Conservation (phyloP, 2,113 vertebrate genomes). For the western clawed frog (Xenopus tropicalis) region DNA sequence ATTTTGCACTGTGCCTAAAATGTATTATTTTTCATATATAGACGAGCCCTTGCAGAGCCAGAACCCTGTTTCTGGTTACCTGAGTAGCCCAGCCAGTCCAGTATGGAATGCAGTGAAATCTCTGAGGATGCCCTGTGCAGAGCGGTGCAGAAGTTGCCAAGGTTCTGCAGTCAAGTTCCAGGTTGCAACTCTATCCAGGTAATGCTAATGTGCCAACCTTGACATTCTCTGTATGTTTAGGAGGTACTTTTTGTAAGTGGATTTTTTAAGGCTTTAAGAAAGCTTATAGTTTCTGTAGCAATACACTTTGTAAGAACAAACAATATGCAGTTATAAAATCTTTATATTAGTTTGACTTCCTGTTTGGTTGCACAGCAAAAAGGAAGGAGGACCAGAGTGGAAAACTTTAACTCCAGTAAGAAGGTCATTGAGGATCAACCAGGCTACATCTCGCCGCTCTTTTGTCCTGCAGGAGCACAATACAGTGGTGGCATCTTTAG, state of each 20-base stretch:
- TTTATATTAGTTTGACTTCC: too few relatives aligned
- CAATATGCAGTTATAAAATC: too few relatives aligned
- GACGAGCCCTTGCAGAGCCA: slow-evolving; percentile 18
- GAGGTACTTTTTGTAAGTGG: too few relatives aligned
- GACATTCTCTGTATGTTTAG: too few relatives aligned
- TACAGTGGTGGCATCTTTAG: slow-evolving; percentile 60
- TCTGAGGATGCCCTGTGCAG: neutral
- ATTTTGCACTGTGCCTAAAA: neutral
- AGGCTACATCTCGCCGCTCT: slow-evolving; percentile 33
- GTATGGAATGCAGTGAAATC: neutral
- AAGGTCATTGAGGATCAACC: slow-evolving; percentile 57
- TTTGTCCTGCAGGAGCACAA: slow-evolving; percentile 62
- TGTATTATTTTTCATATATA: neutral
- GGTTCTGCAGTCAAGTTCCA: slow-evolving; percentile 55
- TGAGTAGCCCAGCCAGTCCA: fast-evolving
- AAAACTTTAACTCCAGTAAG: slow-evolving; percentile 64
- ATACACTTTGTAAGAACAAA: too few relatives aligned
- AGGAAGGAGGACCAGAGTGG: slow-evolving; percentile 34
- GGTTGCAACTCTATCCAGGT: slow-evolving; percentile 53
- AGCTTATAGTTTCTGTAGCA: too few relatives aligned
- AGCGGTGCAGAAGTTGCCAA: neutral
- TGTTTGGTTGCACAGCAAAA: slow-evolving; percentile 35
- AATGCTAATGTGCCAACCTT: slow-evolving; percentile 29
- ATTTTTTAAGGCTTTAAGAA: too few relatives aligned
- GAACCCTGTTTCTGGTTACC: neutral